Evolutionary conservation across 1,140 invertebrate genomes (phyloP), one percentile per base, ranked within the genome.

Genomic region (Drosophila sechellia): DNA sequence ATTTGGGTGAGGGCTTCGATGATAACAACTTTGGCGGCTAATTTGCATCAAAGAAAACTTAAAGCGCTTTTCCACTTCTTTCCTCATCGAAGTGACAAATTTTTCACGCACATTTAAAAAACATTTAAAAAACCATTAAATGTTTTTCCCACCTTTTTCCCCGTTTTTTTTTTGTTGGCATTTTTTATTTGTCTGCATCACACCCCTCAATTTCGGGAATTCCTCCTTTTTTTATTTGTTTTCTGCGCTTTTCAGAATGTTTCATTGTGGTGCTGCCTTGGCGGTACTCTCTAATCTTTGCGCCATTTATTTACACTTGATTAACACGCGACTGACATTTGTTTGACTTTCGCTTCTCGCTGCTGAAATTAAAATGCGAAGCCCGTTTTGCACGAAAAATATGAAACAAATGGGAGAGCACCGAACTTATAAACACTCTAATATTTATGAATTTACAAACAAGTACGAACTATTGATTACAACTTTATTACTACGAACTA

Each of bases 301-400:
- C 90, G 90, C 90, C 90, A 91, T 91, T 91, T 91, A 91, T 91
- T 91, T 90, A 91, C 90, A 91, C 83, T 91, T 91, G 90, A 91
- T 91, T 91, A 91, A 91, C 90, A 91, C 90, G 86, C 90, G 86
- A 79, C 86, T 91, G 90, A 91, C 90, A 91, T 91, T 91, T 91
- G 90, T 85, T 90, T 89, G 85, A 89, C 85, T 89, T 90, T 90
- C 84, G 89, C 61, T 64, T 65, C 64, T 71, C 48, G 68, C 73
- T 61, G 61, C 68, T 60, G 56, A 87, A 84, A 87, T 87, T 89
- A 89, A 89, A 87, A 87, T 68, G 52, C 76, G 79, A 81, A 55
- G 40, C 42, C 68, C 40, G 66, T 50, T 10, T 42, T 50, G 45
- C 48, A 43, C 56, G 39, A 75, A 71, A 81, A 77, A 77, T 56